Evolutionary conservation across 2,113 vertebrate species (phyloP).

Genomic region (Columbina picui): DNA sequence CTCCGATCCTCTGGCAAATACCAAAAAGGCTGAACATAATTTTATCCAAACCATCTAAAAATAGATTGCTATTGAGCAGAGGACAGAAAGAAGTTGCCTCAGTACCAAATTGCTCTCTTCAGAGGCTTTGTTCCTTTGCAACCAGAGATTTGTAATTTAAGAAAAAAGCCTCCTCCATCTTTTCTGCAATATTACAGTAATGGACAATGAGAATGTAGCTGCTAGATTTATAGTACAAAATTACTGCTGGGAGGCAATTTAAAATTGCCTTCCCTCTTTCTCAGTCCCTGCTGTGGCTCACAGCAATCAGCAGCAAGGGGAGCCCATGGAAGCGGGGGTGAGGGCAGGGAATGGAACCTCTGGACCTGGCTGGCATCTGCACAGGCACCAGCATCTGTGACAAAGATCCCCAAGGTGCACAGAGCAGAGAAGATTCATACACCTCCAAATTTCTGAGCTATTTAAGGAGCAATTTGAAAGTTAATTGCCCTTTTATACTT

Average conservation of each 20-base stretch:
- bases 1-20: background rate
- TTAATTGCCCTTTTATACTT: background rate
- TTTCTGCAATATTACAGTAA: background rate
- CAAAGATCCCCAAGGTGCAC: background rate
- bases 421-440: background rate
- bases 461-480: background rate
- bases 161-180: background rate
- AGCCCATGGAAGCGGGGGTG: background rate
- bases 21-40: background rate
- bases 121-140: background rate
- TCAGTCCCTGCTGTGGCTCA: background rate
- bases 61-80: background rate
- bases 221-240: background rate
- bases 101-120: background rate
- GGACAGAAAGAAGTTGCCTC: background rate
- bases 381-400: background rate
- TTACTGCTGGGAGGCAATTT: background rate
- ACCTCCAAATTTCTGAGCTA: background rate
- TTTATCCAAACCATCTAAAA: slow-evolving; percentile 16
- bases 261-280: background rate
- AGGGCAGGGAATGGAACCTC: background rate
- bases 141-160: background rate
- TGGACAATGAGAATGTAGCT: background rate
- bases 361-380: background rate
- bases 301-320: background rate